Evolutionary conservation across 1,140 invertebrate genomes (phyloP).

Genomic region (Bemisia tabaci): DNA sequence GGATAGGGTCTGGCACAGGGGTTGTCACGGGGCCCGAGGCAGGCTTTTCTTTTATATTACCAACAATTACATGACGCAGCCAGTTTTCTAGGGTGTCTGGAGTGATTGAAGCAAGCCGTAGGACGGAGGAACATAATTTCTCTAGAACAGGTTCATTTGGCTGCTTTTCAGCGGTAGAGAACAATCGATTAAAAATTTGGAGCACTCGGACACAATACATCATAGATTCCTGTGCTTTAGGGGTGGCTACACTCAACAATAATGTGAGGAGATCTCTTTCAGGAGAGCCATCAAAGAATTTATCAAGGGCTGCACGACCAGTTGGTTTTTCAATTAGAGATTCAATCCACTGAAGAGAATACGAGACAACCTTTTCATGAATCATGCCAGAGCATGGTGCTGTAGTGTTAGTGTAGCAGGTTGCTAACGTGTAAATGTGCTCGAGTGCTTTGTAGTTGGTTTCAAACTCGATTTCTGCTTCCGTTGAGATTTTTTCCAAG

Average conservation of each 20-base stretch:
- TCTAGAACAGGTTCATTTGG: slow-evolving; percentile 46
- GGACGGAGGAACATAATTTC: slow-evolving; percentile 50
- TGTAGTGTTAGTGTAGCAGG: slow-evolving; percentile 36
- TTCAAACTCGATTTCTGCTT: slow-evolving; percentile 8
- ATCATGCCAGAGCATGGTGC: slow-evolving; percentile 33
- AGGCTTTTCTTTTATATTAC: slow-evolving; percentile 19
- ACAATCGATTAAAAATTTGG: slow-evolving; percentile 66
- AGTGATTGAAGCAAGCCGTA: slow-evolving; percentile 49
- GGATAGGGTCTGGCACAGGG: background rate
- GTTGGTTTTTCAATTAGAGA: slow-evolving; percentile 61
- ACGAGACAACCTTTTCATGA: slow-evolving; percentile 51
- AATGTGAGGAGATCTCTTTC: slow-evolving; percentile 48
- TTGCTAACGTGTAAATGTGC: slow-evolving; percentile 52
- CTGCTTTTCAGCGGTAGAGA: slow-evolving; percentile 43
- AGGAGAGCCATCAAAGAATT: slow-evolving; percentile 50
- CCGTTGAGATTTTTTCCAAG: slow-evolving; percentile 33
- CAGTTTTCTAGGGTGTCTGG: slow-evolving; percentile 47
- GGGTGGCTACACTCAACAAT: slow-evolving; percentile 53
- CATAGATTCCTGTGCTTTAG: slow-evolving; percentile 41
- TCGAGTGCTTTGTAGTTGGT: slow-evolving; percentile 20
- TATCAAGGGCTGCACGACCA: slow-evolving; percentile 63
- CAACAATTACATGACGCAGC: slow-evolving; percentile 51
- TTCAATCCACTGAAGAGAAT: slow-evolving; percentile 68
- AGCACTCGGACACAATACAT: slow-evolving; percentile 62
- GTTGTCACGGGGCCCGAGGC: background rate